Base-by-base conservation (phyloP, 2,113 vertebrate genomes). In the Geococcyx californianus region DNA sequence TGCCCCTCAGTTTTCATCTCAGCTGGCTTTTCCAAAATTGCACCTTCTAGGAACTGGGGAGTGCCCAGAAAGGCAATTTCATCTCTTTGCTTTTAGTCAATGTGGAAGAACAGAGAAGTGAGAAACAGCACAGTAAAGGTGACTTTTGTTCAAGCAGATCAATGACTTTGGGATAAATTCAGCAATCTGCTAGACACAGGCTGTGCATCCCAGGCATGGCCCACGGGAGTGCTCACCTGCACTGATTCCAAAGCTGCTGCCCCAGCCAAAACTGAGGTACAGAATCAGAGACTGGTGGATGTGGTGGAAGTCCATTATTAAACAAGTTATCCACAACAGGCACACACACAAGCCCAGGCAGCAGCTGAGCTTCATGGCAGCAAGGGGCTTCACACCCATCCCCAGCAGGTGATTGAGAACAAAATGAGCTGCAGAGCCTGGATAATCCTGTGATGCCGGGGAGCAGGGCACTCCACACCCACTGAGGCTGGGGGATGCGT, bases 181-280 rank as follows among this genome's bases (percentile, higher is more conserved):
- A 79, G 83, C 7, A 4, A 33, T 25, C 38, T 55, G 38, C 23
- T 16, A 54, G 54, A 31, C 31, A 5, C 34, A 24, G 78, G 64
- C 84, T 84, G n/a, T 15, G 45, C 1, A 1, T 31, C 52, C 74
- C 78, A 63, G 62, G 79, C 75, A 59, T 54, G 20, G 4, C 67
- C 83, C 21, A 10, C 8, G 6, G 66, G 25, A 76, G 13, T 25
- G 51, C 88, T 90, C 4, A 21, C 11, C 28, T 54, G 28, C 2
- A 1, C 59, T 82, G 85, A 54, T 2, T 3, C 63, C 0, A 17
- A 42, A 47, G 52, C 82, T 90, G 56, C 66, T 88, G 59, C 63
- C 54, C 83, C 59, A n/a, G 72, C 79, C 75, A 85, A 93, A 95
- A 88, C 44, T 0, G 28, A 94, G 74, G 42, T 67, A 69, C 66